Conservation (phyloP, 1,140 invertebrate species). For the Carposina sasakii region DNA sequence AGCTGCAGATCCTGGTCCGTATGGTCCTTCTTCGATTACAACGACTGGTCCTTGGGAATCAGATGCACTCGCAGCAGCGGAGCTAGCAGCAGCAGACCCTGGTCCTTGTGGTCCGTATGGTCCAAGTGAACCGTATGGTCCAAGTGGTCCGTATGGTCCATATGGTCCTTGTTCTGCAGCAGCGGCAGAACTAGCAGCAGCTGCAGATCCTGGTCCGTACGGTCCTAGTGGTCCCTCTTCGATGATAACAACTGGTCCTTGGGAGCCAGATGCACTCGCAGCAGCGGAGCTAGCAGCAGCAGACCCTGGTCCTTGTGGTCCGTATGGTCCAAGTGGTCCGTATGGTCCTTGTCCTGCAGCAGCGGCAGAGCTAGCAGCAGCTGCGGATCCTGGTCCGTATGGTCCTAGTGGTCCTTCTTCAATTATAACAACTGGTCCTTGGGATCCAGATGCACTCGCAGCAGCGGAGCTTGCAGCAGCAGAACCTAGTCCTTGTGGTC, state of each 20-base stretch:
- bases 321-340: conserved; percentile 6
- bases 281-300: neutral
- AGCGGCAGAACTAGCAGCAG: conserved; percentile 7
- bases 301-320: conserved; percentile 7
- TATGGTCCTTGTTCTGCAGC: neutral
- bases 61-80: neutral
- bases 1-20: conserved; percentile 7
- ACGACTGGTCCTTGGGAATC: neutral
- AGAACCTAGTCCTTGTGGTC: no score
- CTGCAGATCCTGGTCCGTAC: conserved; percentile 14
- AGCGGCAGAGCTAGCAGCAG: no score
- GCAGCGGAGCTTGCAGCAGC: no score
- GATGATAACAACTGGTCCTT: neutral
- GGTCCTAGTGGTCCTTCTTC: conserved; percentile 2
- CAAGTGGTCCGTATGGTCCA: neutral
- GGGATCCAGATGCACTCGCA: no score
- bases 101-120: neutral
- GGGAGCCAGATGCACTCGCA: conserved; percentile 3
- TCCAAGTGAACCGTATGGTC: neutral
- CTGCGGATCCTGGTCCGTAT: neutral
- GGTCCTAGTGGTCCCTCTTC: neutral
- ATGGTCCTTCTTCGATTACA: neutral
- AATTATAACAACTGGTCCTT: no score
- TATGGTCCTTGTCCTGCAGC: conserved; percentile 4
- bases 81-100: neutral